Percentiles rank a stretch among this genome's conserved stretches.
Conservation (phyloP, 2,113 vertebrate species). For the Sebastes schlegelii region DNA sequence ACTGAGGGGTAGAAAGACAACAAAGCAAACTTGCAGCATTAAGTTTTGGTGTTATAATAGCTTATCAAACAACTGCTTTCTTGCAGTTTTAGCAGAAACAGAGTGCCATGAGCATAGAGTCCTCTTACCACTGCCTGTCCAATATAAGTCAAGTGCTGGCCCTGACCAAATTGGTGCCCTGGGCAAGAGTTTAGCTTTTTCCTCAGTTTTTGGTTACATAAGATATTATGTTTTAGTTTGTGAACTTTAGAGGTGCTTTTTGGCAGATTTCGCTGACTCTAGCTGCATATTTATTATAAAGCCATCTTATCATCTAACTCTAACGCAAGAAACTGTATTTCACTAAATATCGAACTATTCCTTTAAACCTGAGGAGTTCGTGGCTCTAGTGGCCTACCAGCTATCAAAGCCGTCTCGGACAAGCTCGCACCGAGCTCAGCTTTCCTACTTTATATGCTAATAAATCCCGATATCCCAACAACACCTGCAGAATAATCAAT, state of each 20-base stretch:
- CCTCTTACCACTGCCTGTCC: not conserved
- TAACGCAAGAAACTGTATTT: not conserved
- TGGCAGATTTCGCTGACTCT: not conserved
- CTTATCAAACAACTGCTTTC: conserved; percentile 7
- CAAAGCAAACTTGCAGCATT: not conserved
- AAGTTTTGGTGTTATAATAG: not conserved
- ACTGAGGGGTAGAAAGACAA: not conserved
- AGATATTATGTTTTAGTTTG: not conserved
- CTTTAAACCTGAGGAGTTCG: not conserved
- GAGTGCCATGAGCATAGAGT: not conserved
- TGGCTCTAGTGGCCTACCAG: not conserved
- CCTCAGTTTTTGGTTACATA: not conserved
- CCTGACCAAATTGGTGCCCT: too few relatives aligned
- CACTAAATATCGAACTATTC: not conserved
- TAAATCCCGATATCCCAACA: conserved; percentile 39
- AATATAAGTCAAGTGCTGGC: not conserved
- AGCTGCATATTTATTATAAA: not conserved
- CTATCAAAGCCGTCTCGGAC: not conserved
- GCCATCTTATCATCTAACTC: not conserved
- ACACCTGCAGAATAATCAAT: conserved; percentile 51
- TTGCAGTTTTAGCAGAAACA: not conserved
- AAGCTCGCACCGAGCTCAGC: not conserved
- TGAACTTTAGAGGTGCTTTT: not conserved
- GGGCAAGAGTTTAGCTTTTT: too few relatives aligned
- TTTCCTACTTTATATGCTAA: conserved; percentile 44